phyloP scores from a whole-genome alignment of 2,888 invertebrate species.

The Omphaloscelis lunosa region DNA sequence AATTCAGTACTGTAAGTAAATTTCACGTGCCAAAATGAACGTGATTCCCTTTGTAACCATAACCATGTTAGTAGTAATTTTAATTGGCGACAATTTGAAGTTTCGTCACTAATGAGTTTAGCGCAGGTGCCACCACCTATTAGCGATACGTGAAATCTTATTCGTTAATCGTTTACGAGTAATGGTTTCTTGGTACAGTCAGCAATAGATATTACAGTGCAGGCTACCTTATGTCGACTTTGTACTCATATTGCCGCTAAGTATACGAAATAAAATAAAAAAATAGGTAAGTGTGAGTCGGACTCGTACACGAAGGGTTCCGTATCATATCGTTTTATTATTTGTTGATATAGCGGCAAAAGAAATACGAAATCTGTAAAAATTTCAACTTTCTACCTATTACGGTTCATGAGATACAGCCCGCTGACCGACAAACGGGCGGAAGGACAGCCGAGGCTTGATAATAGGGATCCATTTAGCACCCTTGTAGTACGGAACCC shows the following conservation, averaged over 20 bases:
- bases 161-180: constrained; percentile 55
- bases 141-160: constrained; percentile 70
- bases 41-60: constrained; percentile 70
- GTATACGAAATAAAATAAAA: background rate
- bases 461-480: too few relatives aligned
- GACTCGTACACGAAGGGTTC: too few relatives aligned
- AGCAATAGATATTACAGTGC: background rate
- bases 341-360: too few relatives aligned
- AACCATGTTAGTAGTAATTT: constrained; percentile 74
- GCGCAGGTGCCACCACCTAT: constrained; percentile 75
- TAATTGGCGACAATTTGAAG: constrained; percentile 77
- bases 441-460: too few relatives aligned
- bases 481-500: too few relatives aligned
- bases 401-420: too few relatives aligned
- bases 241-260: background rate
- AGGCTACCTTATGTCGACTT: background rate
- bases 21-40: constrained; percentile 52
- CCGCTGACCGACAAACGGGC: too few relatives aligned
- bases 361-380: too few relatives aligned
- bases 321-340: too few relatives aligned
- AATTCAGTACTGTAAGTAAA: background rate
- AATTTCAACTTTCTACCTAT: too few relatives aligned
- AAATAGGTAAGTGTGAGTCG: too few relatives aligned
- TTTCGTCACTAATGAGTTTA: constrained; percentile 75
- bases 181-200: constrained; percentile 33